phyloP scores from a whole-genome alignment of 2,888 invertebrate species.

The Pristionchus mayeri region DNA sequence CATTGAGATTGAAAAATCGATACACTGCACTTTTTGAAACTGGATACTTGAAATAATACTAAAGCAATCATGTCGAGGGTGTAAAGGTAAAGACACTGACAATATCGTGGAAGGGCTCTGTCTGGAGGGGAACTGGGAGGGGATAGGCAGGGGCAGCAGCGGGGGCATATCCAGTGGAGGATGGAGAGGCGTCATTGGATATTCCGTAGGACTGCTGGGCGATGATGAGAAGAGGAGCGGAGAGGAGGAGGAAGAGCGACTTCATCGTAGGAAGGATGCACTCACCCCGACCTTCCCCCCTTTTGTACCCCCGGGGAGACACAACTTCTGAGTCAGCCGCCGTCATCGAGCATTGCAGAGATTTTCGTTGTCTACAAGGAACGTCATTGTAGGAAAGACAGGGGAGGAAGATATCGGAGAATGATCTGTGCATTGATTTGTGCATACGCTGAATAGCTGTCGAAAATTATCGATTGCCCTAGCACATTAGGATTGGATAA shows the following conservation, averaged over 20 bases:
- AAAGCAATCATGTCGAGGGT: no score
- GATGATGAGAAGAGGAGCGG: no score
- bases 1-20: not conserved
- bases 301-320: constrained; percentile 10
- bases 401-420: no score
- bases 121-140: not conserved
- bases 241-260: not conserved
- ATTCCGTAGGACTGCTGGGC: not conserved
- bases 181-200: not conserved
- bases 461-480: no score
- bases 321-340: not conserved
- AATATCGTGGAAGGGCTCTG: not conserved
- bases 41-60: no score
- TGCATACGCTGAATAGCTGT: no score
- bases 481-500: no score
- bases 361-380: no score
- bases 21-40: not conserved
- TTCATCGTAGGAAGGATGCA: constrained; percentile 6
- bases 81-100: no score
- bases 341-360: no score
- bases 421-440: no score
- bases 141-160: not conserved
- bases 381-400: no score
- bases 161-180: not conserved
- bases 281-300: not conserved